A percentile compares a stretch with the other conserved stretches of the same genome.
Evolutionary conservation across 2,113 vertebrate species (phyloP).

Genomic region (Bos javanicus): DNA sequence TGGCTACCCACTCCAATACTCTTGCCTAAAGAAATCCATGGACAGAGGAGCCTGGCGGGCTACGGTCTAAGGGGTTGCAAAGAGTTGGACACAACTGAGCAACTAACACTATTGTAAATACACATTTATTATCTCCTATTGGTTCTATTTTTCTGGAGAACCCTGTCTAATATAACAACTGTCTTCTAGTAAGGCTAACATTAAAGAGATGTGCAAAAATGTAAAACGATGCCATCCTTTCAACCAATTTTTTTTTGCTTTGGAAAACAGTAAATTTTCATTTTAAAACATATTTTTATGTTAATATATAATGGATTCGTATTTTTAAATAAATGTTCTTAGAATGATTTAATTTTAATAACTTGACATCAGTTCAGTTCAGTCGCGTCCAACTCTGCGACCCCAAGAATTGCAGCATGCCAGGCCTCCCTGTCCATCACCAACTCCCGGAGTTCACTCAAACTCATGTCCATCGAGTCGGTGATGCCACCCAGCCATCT

Average conservation of each 20-base stretch:
- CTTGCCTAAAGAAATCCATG: neutral
- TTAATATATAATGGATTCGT: neutral
- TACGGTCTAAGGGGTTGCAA: neutral
- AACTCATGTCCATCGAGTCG: no score
- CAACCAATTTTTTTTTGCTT: neutral
- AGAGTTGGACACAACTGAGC: neutral
- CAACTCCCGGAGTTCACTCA: no score
- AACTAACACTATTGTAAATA: neutral
- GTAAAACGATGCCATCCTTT: neutral
- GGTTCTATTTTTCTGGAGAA: slow-evolving; percentile 3
- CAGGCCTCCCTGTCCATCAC: no score
- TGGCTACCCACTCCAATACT: neutral
- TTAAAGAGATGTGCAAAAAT: neutral
- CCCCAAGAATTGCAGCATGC: no score
- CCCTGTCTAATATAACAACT: neutral
- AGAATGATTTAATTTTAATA: neutral
- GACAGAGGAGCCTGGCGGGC: neutral
- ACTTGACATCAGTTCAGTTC: neutral
- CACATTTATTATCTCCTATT: neutral
- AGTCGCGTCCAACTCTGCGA: no score
- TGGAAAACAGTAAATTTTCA: neutral
- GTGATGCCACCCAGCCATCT: no score
- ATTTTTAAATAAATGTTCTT: slow-evolving; percentile 11
- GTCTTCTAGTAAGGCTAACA: neutral
- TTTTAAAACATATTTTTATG: slow-evolving; percentile 13